Percentiles rank a stretch among this genome's conserved stretches.
Conservation (phyloP, 2,888 invertebrate species). For the Griposia aprilina region DNA sequence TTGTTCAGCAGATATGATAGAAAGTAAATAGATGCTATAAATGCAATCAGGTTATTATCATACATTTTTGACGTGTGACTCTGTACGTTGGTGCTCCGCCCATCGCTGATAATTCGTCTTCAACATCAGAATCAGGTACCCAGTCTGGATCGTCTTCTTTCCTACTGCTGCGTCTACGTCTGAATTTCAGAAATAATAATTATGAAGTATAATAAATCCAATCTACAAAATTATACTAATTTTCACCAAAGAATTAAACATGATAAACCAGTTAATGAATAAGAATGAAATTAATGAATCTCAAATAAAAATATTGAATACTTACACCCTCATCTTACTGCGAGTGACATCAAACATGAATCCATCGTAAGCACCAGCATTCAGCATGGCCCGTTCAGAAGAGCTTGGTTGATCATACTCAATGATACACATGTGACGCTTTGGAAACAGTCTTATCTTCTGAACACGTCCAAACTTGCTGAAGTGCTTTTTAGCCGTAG, state of each 20-base stretch:
- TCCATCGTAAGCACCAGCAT: slow-evolving; percentile 91
- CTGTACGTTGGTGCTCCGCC: slow-evolving; percentile 83
- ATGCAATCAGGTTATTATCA: not conserved
- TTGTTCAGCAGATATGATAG: not conserved
- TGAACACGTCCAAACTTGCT: slow-evolving; percentile 93
- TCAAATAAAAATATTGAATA: slow-evolving; percentile 32
- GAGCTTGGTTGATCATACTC: slow-evolving; percentile 92
- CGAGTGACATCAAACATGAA: slow-evolving; percentile 91
- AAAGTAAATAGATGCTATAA: not conserved
- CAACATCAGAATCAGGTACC: slow-evolving; percentile 92
- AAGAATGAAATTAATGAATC: not conserved
- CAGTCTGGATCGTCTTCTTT: slow-evolving; percentile 89
- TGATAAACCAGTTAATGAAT: not conserved
- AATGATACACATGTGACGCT: slow-evolving; percentile 92
- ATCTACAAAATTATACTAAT: not conserved
- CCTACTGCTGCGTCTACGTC: slow-evolving; percentile 81
- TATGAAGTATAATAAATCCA: too few species aligned
- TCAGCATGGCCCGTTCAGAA: slow-evolving; percentile 90
- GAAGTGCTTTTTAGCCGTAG: slow-evolving; percentile 92
- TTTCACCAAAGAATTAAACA: not conserved
- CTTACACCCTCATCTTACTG: slow-evolving; percentile 87
- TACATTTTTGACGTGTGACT: slow-evolving; percentile 80
- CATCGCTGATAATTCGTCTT: slow-evolving; percentile 93
- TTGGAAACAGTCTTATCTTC: slow-evolving; percentile 92
- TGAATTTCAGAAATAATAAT: slow-evolving; percentile 26